phyloP scores from a whole-genome alignment of 2,888 invertebrate species.

The Drosophila vallismaia region DNA sequence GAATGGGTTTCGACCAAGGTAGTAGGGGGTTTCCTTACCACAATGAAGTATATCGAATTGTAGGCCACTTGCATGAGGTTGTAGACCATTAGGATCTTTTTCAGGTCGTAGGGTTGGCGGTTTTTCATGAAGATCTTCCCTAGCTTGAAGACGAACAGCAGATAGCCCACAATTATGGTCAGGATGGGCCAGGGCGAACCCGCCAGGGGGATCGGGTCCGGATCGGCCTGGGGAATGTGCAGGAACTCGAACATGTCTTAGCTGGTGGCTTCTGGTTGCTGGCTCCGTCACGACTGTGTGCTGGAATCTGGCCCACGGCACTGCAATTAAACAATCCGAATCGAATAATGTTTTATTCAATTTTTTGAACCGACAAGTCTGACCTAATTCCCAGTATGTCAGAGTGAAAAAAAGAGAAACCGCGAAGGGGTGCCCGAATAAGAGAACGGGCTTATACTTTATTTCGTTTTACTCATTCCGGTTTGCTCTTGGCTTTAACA shows the following conservation, averaged over 20 bases:
- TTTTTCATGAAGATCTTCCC: slow-evolving; percentile 91
- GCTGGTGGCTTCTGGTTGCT: background rate
- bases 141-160: slow-evolving; percentile 89
- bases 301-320: background rate
- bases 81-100: slow-evolving; percentile 89
- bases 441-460: background rate
- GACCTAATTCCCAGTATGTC: slow-evolving; percentile 4
- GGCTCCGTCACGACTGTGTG: slow-evolving; percentile 17
- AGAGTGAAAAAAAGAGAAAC: background rate
- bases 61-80: slow-evolving; percentile 94
- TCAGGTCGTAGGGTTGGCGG: slow-evolving; percentile 88
- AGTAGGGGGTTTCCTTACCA: slow-evolving; percentile 57
- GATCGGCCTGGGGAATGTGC: slow-evolving; percentile 36
- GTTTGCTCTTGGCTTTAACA: slow-evolving; percentile 66
- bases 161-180: slow-evolving; percentile 86
- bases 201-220: slow-evolving; percentile 84
- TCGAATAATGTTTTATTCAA: slow-evolving; percentile 35
- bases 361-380: slow-evolving; percentile 27
- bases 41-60: slow-evolving; percentile 87
- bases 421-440: background rate
- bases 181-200: slow-evolving; percentile 89
- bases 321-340: background rate
- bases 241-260: slow-evolving; percentile 21
- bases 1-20: background rate
- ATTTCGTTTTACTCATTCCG: background rate